These are phyloP conservation scores for Etheostoma cragini DNA, from an alignment of 2,113 vertebrate genomes.

Conservation along the genomic window DNA sequence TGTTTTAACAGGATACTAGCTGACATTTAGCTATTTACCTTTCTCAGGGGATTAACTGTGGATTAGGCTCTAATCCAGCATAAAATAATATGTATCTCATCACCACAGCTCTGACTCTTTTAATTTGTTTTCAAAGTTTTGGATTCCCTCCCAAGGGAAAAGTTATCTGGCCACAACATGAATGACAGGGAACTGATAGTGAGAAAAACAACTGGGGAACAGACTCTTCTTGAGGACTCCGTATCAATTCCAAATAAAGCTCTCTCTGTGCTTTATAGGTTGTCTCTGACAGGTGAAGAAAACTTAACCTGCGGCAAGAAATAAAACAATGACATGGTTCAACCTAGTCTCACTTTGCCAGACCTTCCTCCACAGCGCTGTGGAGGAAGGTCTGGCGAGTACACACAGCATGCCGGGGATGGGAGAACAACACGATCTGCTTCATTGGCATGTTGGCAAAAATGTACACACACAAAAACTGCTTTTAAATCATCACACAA, in stretches of 20 bases:
- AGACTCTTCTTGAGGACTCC: background rate
- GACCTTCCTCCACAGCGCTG: no score
- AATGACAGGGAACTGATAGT: constrained; percentile 44
- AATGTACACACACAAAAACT: no score
- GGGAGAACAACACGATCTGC: no score
- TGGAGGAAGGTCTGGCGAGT: no score
- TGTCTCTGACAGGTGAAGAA: constrained; percentile 2
- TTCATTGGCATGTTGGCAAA: no score
- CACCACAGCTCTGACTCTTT: constrained; percentile 48
- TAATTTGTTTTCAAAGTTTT: constrained; percentile 75
- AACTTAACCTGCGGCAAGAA: constrained; percentile 3
- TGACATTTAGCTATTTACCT: constrained; percentile 77
- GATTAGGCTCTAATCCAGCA: constrained; percentile 75
- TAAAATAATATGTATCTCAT: constrained; percentile 75
- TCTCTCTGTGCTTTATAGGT: background rate
- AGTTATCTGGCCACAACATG: constrained; percentile 23
- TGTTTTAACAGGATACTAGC: constrained; percentile 67
- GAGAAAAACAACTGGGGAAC: constrained; percentile 8
- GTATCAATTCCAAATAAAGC: background rate
- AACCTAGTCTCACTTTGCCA: background rate
- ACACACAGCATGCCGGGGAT: no score
- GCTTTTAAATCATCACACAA: no score
- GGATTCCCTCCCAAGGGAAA: constrained; percentile 43
- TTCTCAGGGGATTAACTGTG: constrained; percentile 66
- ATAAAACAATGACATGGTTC: background rate